Evolutionary conservation across 2,113 vertebrate genomes (phyloP).

Genomic region (Pungitius pungitius): DNA sequence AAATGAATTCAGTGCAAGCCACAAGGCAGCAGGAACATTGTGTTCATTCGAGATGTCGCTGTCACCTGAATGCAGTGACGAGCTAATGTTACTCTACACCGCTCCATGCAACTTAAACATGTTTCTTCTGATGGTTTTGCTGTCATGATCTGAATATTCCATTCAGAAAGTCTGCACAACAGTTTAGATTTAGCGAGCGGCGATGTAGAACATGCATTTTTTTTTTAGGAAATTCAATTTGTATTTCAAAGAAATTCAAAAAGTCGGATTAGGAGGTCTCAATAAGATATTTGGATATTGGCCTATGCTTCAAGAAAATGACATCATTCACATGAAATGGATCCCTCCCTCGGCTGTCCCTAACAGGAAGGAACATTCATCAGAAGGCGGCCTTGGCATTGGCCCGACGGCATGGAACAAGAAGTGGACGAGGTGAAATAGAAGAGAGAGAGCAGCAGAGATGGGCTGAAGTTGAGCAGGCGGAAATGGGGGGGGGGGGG

Average conservation of each 20-base stretch:
- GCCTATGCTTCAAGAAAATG: not conserved
- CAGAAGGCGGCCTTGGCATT: constrained; percentile 48
- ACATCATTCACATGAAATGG: not conserved
- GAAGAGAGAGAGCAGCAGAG: not conserved
- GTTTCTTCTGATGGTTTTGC: not conserved
- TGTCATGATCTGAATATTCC: not conserved
- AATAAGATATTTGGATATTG: not conserved
- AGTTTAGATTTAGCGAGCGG: not conserved
- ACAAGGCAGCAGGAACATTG: no score
- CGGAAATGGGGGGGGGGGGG: not conserved
- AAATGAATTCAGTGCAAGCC: not conserved
- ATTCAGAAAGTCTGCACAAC: not conserved
- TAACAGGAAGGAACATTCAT: no score
- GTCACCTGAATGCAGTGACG: not conserved
- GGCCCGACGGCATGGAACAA: constrained; percentile 16
- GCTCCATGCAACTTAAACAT: not conserved
- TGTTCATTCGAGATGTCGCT: not conserved
- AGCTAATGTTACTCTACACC: not conserved
- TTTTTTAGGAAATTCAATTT: not conserved
- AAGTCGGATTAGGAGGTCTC: no score
- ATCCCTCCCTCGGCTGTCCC: no score
- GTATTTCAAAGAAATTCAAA: not conserved
- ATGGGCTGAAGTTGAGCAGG: not conserved
- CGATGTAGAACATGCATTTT: not conserved
- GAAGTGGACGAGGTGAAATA: constrained; percentile 27